Evolutionary conservation across 2,888 invertebrate species (phyloP).

Genomic region (Papilio protenor): DNA sequence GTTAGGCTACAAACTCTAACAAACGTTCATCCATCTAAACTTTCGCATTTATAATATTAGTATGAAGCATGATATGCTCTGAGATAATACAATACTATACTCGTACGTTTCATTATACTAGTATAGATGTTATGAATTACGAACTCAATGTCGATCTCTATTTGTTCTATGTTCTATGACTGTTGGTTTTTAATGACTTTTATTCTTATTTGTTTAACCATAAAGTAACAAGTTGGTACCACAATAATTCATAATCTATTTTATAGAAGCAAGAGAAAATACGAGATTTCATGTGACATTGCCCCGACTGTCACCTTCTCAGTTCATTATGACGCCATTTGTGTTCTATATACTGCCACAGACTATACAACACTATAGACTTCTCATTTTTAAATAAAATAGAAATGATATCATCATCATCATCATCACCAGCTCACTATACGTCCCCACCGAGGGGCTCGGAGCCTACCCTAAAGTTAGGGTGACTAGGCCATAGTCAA

Average conservation of each 20-base stretch:
- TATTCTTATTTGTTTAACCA: neutral
- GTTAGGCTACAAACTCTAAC: too few relatives aligned
- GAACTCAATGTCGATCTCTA: neutral
- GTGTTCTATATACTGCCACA: conserved; percentile 21
- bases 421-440: too few relatives aligned
- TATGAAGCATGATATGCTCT: too few relatives aligned
- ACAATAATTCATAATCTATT: conserved; percentile 17
- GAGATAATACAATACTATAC: too few relatives aligned
- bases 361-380: conserved; percentile 21
- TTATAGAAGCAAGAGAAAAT: conserved; percentile 26
- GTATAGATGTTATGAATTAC: too few relatives aligned
- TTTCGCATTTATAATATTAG: too few relatives aligned
- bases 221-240: neutral
- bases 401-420: neutral
- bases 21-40: too few relatives aligned
- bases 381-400: neutral
- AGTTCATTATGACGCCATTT: conserved; percentile 44
- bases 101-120: too few relatives aligned
- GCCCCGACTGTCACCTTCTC: conserved; percentile 43
- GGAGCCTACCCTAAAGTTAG: too few relatives aligned
- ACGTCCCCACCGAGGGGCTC: too few relatives aligned
- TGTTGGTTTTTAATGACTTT: neutral
- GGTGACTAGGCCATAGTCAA: too few relatives aligned
- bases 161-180: neutral
- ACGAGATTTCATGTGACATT: conserved; percentile 32